phyloP scores from a whole-genome alignment of 1,140 invertebrate species.

The Venustaconcha ellipsiformis region DNA sequence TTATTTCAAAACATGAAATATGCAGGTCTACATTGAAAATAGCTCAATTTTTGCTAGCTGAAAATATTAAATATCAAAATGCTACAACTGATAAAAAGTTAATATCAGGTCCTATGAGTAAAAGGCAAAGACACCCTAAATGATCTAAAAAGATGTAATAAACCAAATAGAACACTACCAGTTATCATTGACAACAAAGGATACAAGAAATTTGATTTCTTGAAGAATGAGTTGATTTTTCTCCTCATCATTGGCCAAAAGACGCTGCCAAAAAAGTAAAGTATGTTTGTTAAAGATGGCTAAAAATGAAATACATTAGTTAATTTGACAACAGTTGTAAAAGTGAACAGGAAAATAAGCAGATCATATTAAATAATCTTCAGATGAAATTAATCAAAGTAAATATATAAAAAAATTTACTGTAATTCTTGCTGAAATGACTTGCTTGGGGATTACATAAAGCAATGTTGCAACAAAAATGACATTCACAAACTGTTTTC shows the following conservation, averaged over 20 bases:
- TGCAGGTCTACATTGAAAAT: neutral
- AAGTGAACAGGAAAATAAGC: too few species aligned
- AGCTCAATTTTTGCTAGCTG: conserved; percentile 2
- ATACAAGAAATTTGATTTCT: conserved; percentile 72
- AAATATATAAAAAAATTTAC: too few species aligned
- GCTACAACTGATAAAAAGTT: neutral
- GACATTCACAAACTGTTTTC: too few species aligned
- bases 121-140: neutral
- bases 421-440: too few species aligned
- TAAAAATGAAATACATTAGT: too few species aligned
- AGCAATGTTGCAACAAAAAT: too few species aligned
- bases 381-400: too few species aligned
- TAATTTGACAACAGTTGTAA: too few species aligned
- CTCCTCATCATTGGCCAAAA: conserved; percentile 72
- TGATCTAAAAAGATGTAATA: neutral
- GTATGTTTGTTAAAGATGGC: too few species aligned
- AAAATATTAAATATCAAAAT: conserved; percentile 3
- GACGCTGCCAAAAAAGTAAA: conserved; percentile 63
- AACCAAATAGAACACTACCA: conserved; percentile 3
- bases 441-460: too few species aligned
- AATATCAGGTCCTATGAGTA: neutral
- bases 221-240: conserved; percentile 70
- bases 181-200: conserved; percentile 37
- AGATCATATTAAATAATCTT: too few species aligned
- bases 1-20: neutral